Conservation (phyloP, 2,797 vertebrate species). For the Allobates femoralis region DNA sequence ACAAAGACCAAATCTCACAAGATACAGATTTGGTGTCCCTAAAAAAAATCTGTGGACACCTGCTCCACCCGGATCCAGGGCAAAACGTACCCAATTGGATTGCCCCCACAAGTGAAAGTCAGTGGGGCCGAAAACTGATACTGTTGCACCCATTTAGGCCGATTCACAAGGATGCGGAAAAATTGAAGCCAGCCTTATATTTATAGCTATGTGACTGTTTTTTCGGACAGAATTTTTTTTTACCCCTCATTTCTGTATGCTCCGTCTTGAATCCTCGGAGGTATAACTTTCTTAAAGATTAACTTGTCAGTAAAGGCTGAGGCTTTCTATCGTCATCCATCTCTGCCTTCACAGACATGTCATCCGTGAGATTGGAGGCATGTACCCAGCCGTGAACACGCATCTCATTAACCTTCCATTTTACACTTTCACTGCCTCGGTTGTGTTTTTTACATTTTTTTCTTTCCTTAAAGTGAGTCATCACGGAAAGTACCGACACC, state of each 20-base stretch:
- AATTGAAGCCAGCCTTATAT: no score
- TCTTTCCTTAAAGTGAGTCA: not conserved
- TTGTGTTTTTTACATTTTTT: not conserved
- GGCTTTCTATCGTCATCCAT: slow-evolving; percentile 12
- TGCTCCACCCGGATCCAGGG: no score
- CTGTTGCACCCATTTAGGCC: no score
- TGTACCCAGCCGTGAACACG: not conserved
- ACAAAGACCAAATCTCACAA: no score
- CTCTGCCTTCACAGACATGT: not conserved
- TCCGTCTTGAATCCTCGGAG: not conserved
- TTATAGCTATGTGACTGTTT: no score
- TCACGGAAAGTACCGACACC: not conserved
- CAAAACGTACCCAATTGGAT: no score
- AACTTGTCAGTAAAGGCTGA: not conserved
- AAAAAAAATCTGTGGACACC: no score
- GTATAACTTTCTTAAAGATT: not conserved
- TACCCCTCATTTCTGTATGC: not conserved
- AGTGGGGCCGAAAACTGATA: no score
- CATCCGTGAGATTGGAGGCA: slow-evolving; percentile 6
- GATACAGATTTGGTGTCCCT: no score
- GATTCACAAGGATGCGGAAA: no score
- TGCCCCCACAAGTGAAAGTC: no score
- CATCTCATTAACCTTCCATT: slow-evolving; percentile 21
- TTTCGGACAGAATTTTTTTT: not conserved
- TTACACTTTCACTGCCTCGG: not conserved